Evolutionary conservation across 2,888 invertebrate species (phyloP), one percentile per base, ranked within the genome.

Genomic region (Gymnoscelis rufifasciata): DNA sequence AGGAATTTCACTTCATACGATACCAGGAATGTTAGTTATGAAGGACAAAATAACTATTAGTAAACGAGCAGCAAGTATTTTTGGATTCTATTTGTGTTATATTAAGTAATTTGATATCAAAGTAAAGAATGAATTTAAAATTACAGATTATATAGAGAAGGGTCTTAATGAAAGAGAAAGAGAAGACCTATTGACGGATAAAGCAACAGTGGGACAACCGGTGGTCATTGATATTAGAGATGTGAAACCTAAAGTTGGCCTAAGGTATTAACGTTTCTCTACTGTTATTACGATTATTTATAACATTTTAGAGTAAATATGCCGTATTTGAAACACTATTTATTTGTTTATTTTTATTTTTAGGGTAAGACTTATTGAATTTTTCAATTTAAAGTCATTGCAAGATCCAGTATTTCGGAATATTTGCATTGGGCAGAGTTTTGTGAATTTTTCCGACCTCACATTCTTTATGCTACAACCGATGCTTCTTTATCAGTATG

Each of bases 401-500:
- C 89, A 83, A 52, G 90, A 91, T 63, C 69, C 75, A 1, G 71
- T 83, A 5, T 91, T 84, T 52, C 78, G 91, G 23, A 92, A 91
- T 59, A 90, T 92, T 52, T 84, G 83, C 52, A 38, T 86, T 3
- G 92, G 93, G 6, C 86, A 91, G 54, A 90, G 92, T 56, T 89
- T 93, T 43, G 88, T 90, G 1, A 89, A 90, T 57, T 90, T 90
- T 42, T 90, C 92, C 2, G 93, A 93, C 67, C 76, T 90, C 35
- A 90, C 89, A 5, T 93, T 93, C 54, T 86, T 90, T 43, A 84
- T 90, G n/a, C 70, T 93, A 12, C 83, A 91, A 51, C 92, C 93
- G 2, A 74, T 92, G 78, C 77, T 92, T 48, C 74, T 93, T 59
- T 86, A 86, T 43, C 89, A 90, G 51, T 76, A 83, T 38, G 90